Evolutionary conservation across 1,140 invertebrate species (phyloP).

Genomic region (Orius insidiosus): DNA sequence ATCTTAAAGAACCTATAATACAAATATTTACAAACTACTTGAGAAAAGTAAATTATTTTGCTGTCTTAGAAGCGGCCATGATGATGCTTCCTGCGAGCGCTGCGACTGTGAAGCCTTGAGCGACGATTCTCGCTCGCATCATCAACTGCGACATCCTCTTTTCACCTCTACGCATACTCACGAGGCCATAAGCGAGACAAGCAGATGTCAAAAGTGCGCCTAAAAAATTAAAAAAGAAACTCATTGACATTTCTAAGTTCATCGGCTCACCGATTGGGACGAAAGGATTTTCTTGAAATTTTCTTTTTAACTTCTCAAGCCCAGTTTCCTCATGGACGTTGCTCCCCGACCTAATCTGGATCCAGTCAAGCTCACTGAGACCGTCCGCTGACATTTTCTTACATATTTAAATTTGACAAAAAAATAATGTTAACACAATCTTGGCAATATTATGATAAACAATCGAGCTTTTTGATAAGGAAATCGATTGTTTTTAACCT

Average conservation of each 20-base stretch:
- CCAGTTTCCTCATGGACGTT: constrained; percentile 32
- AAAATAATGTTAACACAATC: no score
- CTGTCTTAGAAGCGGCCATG: neutral
- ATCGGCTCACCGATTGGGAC: constrained; percentile 49
- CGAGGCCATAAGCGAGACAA: constrained; percentile 51
- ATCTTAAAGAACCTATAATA: no score
- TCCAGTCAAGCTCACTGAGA: constrained; percentile 44
- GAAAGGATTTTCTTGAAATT: constrained; percentile 55
- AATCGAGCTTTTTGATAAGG: no score
- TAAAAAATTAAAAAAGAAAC: constrained; percentile 25
- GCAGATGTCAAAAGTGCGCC: constrained; percentile 49
- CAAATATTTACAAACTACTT: no score
- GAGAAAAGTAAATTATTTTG: no score
- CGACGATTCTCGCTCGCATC: constrained; percentile 65
- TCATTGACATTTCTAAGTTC: no score
- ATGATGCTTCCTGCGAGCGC: constrained; percentile 35
- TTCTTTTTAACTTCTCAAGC: constrained; percentile 42
- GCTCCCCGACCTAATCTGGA: constrained; percentile 42
- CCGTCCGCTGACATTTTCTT: neutral
- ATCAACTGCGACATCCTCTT: constrained; percentile 59
- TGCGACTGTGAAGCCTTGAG: constrained; percentile 65
- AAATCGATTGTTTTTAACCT: no score
- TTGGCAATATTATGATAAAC: no score
- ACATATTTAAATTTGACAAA: no score
- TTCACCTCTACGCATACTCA: constrained; percentile 46